These are phyloP conservation scores for Triplophysa yarkandensis DNA, from an alignment of 2,797 vertebrate species.

Conservation along the genomic window DNA sequence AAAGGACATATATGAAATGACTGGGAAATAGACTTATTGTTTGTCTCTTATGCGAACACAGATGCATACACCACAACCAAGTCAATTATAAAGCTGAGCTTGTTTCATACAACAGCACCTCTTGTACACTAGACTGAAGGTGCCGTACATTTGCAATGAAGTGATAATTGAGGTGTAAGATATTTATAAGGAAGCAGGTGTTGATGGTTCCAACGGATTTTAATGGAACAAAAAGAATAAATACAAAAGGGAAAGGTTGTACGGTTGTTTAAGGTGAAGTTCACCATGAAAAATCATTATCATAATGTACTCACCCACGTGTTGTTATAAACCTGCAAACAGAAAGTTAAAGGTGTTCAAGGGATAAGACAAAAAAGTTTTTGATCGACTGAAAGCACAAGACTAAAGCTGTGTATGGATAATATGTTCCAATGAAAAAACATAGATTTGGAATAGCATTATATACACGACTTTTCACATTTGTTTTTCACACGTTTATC, in stretches of 20 bases:
- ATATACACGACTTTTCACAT: too few species aligned
- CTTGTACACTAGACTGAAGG: slow-evolving; percentile 5
- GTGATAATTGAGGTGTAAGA: slow-evolving; percentile 54
- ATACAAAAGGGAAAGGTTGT: background rate
- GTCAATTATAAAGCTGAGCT: background rate
- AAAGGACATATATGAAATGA: background rate
- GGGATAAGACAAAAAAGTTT: background rate
- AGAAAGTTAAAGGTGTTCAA: background rate
- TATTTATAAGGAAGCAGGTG: slow-evolving; percentile 43
- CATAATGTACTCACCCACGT: background rate
- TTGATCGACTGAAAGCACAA: background rate
- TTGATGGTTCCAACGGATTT: slow-evolving; percentile 43
- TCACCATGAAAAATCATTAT: background rate
- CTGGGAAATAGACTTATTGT: background rate
- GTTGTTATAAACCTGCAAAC: background rate
- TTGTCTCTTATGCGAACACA: background rate
- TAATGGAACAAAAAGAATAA: slow-evolving; percentile 14
- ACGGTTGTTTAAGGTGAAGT: background rate
- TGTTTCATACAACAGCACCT: slow-evolving; percentile 5
- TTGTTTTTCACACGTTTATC: background rate
- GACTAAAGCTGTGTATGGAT: background rate
- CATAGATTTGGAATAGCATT: too few species aligned
- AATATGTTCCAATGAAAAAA: background rate
- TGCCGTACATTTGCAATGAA: slow-evolving; percentile 31
- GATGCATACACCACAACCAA: background rate